These are phyloP conservation scores for Dasysyrphus tricinctus DNA, from an alignment of 2,888 invertebrate genomes.

Conservation along the genomic window DNA sequence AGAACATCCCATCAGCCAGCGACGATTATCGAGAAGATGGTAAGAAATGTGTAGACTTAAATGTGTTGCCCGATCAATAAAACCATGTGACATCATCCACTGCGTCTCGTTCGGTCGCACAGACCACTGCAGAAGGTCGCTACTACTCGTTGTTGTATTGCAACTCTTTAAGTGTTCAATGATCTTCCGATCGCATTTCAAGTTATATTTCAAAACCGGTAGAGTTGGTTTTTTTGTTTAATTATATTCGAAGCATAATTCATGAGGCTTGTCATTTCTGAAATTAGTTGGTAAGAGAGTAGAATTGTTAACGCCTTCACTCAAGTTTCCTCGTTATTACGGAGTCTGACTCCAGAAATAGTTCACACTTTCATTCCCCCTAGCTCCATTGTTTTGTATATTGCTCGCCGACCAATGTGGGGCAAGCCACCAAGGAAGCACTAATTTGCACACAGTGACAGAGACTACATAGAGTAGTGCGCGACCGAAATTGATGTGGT, in stretches of 20 bases:
- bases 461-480: too few relatives aligned
- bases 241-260: neutral
- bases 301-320: conserved; percentile 37
- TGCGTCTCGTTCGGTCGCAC: neutral
- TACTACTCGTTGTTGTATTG: conserved; percentile 29
- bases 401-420: conserved; percentile 15
- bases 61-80: conserved; percentile 30
- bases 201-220: conserved; percentile 64
- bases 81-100: conserved; percentile 61
- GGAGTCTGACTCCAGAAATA: conserved; percentile 45
- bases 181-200: conserved; percentile 53
- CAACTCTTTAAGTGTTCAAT: conserved; percentile 37
- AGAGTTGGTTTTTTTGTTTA: conserved; percentile 26
- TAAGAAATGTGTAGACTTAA: conserved; percentile 47
- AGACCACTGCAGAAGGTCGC: conserved; percentile 50
- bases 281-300: conserved; percentile 27
- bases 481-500: conserved; percentile 19
- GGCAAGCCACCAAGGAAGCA: conserved; percentile 29
- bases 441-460: conserved; percentile 36
- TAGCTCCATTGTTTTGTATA: neutral
- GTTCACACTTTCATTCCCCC: conserved; percentile 54
- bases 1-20: conserved; percentile 66
- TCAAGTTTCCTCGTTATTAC: conserved; percentile 32
- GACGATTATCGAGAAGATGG: conserved; percentile 62
- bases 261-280: conserved; percentile 4